phyloP scores from a whole-genome alignment of 92 coral and sea anemone species.

The Desmophyllum pertusum region DNA sequence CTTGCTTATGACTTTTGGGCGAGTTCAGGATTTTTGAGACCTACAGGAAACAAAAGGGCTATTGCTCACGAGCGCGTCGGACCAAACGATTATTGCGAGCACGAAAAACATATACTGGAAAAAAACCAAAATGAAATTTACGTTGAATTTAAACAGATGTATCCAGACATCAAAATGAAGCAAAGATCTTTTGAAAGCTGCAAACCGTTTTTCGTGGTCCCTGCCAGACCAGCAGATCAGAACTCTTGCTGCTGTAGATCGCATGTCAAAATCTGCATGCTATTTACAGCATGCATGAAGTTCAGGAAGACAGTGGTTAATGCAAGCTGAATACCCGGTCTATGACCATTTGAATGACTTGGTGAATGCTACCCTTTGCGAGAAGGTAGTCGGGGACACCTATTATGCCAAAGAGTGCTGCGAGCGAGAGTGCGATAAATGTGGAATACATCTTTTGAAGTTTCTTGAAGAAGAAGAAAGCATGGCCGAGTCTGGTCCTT shows the following conservation, averaged over 20 bases:
- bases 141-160: neutral
- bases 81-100: conserved; percentile 13
- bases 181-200: conserved; percentile 64
- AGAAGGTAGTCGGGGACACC: conserved; percentile 19
- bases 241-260: conserved; percentile 55
- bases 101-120: conserved; percentile 32
- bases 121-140: conserved; percentile 36
- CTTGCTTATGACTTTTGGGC: conserved; percentile 45
- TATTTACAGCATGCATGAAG: conserved; percentile 42
- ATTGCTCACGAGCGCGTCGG: conserved; percentile 8
- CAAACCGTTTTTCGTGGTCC: conserved; percentile 62
- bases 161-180: conserved; percentile 38
- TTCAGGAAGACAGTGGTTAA: conserved; percentile 31
- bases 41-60: conserved; percentile 47
- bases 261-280: conserved; percentile 62
- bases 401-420: conserved; percentile 50
- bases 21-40: conserved; percentile 47
- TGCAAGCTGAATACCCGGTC: conserved; percentile 1
- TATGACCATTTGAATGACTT: conserved; percentile 45
- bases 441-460: conserved; percentile 38
- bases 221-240: conserved; percentile 41
- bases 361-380: conserved; percentile 40
- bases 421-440: conserved; percentile 42
- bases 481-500: conserved; percentile 12
- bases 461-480: conserved; percentile 35